A percentile compares a stretch with the other conserved stretches of the same genome.
phyloP scores from a whole-genome alignment of 1,140 invertebrate species.

The Acromyrmex heyeri region DNA sequence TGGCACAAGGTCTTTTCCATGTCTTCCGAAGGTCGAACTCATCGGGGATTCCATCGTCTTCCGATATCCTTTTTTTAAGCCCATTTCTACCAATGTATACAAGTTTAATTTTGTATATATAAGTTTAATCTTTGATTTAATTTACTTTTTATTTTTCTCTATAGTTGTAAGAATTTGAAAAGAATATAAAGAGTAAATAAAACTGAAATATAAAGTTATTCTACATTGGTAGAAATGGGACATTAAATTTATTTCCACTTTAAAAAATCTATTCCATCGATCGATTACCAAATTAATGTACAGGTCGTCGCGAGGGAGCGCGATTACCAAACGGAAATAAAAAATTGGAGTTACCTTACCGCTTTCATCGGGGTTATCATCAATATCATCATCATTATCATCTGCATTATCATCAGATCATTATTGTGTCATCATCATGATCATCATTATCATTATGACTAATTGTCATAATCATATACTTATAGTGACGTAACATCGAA shows the following conservation, averaged over 20 bases:
- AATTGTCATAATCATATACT: slow-evolving; percentile 65
- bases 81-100: too few species aligned
- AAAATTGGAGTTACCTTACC: slow-evolving; percentile 78
- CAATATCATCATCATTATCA: slow-evolving; percentile 60
- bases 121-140: too few species aligned
- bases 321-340: slow-evolving; percentile 49
- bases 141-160: too few species aligned
- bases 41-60: background rate
- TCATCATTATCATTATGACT: slow-evolving; percentile 70
- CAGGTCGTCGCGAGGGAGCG: background rate
- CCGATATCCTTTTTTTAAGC: background rate
- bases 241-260: background rate
- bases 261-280: slow-evolving; percentile 22
- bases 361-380: slow-evolving; percentile 44
- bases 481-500: slow-evolving; percentile 52
- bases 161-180: too few species aligned
- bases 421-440: slow-evolving; percentile 68
- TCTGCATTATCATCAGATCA: slow-evolving; percentile 53
- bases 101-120: too few species aligned
- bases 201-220: too few species aligned
- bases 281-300: slow-evolving; percentile 8
- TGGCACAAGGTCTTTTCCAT: background rate
- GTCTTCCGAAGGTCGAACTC: background rate
- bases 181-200: too few species aligned
- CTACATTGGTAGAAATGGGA: too few species aligned